phyloP scores from a whole-genome alignment of 2,797 vertebrate species.

The Hozukius guyotensis region DNA sequence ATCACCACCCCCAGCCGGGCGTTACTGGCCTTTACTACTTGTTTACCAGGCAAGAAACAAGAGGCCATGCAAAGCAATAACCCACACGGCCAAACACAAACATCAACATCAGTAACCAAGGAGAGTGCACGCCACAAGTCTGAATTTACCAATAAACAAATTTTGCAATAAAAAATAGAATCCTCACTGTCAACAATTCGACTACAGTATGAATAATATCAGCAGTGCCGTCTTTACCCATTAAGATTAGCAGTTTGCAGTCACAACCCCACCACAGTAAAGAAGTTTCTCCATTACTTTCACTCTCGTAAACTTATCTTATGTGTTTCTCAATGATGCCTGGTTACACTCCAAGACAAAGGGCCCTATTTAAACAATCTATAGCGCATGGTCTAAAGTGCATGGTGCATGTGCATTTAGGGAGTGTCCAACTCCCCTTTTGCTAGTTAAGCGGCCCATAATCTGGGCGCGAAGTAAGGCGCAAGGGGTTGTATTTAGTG shows the following conservation, averaged over 20 bases:
- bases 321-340: too few relatives aligned
- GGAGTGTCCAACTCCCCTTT: too few relatives aligned
- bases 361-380: rapidly evolving
- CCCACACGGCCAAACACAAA: not conserved
- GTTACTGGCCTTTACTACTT: not conserved
- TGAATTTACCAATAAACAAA: not conserved
- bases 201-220: not conserved
- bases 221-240: not conserved
- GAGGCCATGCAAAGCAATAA: not conserved
- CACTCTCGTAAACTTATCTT: too few relatives aligned
- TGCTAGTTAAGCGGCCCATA: not conserved
- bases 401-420: not conserved
- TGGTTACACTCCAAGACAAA: too few relatives aligned
- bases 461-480: rapidly evolving
- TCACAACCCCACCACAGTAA: not conserved
- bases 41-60: not conserved
- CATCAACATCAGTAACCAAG: not conserved
- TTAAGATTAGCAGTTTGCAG: not conserved
- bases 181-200: not conserved
- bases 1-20: not conserved
- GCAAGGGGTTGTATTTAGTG: not conserved
- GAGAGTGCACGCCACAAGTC: not conserved
- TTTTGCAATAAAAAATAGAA: not conserved
- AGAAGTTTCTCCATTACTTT: not conserved
- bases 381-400: not conserved